A percentile compares a stretch with the other conserved stretches of the same genome.
Conservation (phyloP, 2,113 vertebrate species). For the Mystacornis crossleyi region DNA sequence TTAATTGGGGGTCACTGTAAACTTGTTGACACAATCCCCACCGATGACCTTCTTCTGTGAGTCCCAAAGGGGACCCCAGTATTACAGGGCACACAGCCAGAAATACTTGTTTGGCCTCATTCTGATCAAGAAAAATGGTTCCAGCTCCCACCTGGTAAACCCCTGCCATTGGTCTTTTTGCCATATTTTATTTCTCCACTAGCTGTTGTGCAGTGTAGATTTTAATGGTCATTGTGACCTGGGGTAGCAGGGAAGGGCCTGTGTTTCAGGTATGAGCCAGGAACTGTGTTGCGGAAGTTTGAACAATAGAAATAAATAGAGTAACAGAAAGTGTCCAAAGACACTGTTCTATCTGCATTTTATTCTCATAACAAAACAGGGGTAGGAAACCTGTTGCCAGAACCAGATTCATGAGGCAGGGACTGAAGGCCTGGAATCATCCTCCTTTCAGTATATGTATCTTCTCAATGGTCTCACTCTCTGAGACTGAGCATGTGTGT, state of each 20-base stretch:
- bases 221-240: background rate
- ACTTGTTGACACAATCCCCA: background rate
- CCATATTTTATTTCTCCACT: background rate
- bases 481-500: rapidly evolving
- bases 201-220: background rate
- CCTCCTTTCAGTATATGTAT: background rate
- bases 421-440: background rate
- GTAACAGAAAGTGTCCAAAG: background rate
- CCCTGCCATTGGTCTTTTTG: background rate
- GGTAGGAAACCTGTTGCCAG: background rate
- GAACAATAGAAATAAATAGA: background rate
- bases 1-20: background rate
- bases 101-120: background rate
- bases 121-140: background rate
- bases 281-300: background rate
- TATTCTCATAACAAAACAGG: rapidly evolving
- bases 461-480: background rate
- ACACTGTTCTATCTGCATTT: background rate
- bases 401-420: background rate
- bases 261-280: background rate
- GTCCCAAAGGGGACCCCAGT: rapidly evolving
- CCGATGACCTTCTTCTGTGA: background rate
- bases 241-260: background rate
- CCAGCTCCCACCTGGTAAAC: background rate
- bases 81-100: background rate